phyloP scores from a whole-genome alignment of 92 coral and sea anemone species.

The Umimayanthus kanabou region DNA sequence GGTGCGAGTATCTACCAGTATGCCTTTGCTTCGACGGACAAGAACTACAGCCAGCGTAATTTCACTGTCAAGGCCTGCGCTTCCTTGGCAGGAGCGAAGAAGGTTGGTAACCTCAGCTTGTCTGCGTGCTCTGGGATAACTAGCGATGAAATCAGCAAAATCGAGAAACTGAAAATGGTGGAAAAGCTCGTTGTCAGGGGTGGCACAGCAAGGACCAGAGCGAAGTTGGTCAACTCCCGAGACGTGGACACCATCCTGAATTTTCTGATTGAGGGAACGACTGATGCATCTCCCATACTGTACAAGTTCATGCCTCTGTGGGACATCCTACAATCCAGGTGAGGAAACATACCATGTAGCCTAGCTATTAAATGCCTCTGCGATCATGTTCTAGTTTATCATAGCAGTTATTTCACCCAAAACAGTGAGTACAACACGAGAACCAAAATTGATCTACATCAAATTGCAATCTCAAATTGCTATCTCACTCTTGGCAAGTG shows the following conservation, averaged over 20 bases:
- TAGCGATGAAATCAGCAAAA: background rate
- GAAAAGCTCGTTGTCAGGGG: constrained; percentile 52
- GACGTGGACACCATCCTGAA: constrained; percentile 5
- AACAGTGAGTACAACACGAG: background rate
- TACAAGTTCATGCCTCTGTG: constrained; percentile 33
- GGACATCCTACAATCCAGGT: constrained; percentile 16
- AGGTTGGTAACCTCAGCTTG: constrained; percentile 17
- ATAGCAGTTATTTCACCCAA: background rate
- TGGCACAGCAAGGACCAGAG: constrained; percentile 48
- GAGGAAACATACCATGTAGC: background rate
- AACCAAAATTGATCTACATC: background rate
- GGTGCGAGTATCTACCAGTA: constrained; percentile 61
- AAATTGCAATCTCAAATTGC: no score
- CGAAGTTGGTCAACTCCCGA: constrained; percentile 41
- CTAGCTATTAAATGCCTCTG: background rate
- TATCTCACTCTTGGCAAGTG: background rate
- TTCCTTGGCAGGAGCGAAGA: constrained; percentile 13
- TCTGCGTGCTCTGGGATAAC: constrained; percentile 11
- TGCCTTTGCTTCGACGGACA: constrained; percentile 26
- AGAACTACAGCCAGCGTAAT: constrained; percentile 15
- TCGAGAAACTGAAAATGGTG: background rate
- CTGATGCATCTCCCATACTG: constrained; percentile 17
- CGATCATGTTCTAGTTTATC: background rate
- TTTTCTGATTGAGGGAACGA: constrained; percentile 31
- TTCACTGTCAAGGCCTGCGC: constrained; percentile 23